A percentile compares a stretch with the other conserved stretches of the same genome.
Conservation (phyloP, 2,113 vertebrate species). For the Alosa alosa region DNA sequence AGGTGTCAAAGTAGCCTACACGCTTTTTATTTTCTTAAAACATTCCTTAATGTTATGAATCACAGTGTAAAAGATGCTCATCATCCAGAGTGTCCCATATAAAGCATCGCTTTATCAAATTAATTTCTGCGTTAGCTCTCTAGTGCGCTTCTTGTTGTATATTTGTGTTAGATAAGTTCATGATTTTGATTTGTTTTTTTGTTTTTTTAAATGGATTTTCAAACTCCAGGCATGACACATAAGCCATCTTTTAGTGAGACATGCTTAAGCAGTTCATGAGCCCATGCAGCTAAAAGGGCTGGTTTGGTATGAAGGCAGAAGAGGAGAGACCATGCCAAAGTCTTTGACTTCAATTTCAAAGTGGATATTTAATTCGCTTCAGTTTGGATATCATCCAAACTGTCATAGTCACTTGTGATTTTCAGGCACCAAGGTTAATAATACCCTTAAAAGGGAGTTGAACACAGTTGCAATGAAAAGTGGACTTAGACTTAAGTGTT, state of each 20-base stretch:
- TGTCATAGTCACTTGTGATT: not conserved
- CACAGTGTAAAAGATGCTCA: not conserved
- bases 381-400: not conserved
- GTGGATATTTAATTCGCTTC: not conserved
- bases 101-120: not conserved
- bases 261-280: not conserved
- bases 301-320: not conserved
- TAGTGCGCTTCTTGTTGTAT: not conserved
- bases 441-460: not conserved
- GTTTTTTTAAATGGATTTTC: too few species aligned
- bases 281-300: not conserved
- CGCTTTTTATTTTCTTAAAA: not conserved
- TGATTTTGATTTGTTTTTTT: not conserved
- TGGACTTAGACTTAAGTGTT: slow-evolving; percentile 7
- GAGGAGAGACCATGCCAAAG: not conserved
- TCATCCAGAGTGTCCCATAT: not conserved
- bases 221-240: not conserved
- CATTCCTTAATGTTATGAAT: not conserved
- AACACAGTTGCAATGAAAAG: not conserved
- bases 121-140: too few species aligned
- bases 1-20: not conserved
- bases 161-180: not conserved
- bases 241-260: not conserved
- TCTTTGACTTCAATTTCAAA: slow-evolving; percentile 2
- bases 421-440: not conserved